A percentile compares a stretch with the other conserved stretches of the same genome.
These are phyloP conservation scores for Erebia aethiops DNA, from an alignment of 2,888 invertebrate genomes.

Conservation along the genomic window DNA sequence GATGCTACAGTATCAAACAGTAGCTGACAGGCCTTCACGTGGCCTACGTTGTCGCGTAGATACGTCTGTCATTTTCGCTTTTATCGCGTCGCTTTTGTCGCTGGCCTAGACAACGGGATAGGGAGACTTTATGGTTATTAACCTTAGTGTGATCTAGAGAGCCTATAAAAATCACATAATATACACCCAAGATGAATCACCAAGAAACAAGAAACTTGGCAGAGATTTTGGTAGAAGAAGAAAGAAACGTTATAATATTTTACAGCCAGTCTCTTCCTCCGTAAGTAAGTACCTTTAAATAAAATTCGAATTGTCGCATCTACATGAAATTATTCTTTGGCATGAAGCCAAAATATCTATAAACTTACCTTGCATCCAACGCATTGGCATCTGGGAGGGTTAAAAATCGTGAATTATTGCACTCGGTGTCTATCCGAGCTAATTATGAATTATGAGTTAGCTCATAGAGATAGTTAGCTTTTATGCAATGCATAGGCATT, in stretches of 20 bases:
- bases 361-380: constrained; percentile 34
- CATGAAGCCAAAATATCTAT: constrained; percentile 33
- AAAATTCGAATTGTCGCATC: constrained; percentile 9
- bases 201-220: neutral
- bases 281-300: neutral
- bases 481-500: constrained; percentile 10
- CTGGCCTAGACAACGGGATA: too few relatives aligned
- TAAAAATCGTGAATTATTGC: constrained; percentile 74
- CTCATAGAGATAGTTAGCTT: constrained; percentile 9
- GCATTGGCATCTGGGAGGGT: constrained; percentile 50
- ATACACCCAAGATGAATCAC: neutral
- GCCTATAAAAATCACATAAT: too few relatives aligned
- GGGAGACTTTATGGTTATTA: too few relatives aligned
- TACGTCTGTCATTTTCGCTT: too few relatives aligned
- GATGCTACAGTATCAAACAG: too few relatives aligned
- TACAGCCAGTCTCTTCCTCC: neutral
- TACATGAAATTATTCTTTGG: constrained; percentile 33
- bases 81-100: too few relatives aligned
- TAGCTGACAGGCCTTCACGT: too few relatives aligned
- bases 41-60: too few relatives aligned
- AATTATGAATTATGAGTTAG: constrained; percentile 66
- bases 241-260: neutral
- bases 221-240: neutral
- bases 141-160: too few relatives aligned
- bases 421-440: constrained; percentile 53